Percentiles rank a stretch among this genome's conserved stretches.
phyloP scores from a whole-genome alignment of 37 sponge, comb jelly and placozoan species.

The Mnemiopsis leidyi region DNA sequence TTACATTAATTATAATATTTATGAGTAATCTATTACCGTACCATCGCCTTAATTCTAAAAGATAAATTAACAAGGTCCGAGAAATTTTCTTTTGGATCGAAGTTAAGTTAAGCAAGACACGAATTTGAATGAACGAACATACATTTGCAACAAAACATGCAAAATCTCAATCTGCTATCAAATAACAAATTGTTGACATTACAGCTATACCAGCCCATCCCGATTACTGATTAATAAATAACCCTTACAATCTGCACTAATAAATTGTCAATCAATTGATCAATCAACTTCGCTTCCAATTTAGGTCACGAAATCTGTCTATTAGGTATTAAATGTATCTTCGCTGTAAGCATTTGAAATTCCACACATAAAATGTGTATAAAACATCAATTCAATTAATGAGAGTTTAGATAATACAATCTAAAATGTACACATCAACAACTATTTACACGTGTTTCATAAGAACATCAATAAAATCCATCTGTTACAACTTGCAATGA shows the following conservation, averaged over 20 bases:
- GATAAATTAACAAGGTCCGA: too few species aligned
- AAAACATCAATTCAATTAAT: slow-evolving; percentile 9
- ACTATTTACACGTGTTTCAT: not conserved
- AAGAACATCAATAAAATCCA: slow-evolving; percentile 11
- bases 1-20: too few species aligned
- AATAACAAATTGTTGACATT: too few species aligned
- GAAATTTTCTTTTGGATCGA: too few species aligned
- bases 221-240: not conserved
- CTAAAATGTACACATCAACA: not conserved
- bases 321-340: not conserved
- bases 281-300: not conserved
- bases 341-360: not conserved
- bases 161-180: not conserved
- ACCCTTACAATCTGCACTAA: too few species aligned
- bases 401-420: not conserved
- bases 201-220: not conserved
- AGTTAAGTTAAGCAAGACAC: too few species aligned
- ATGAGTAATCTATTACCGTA: too few species aligned
- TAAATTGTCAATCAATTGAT: not conserved
- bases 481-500: not conserved
- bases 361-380: not conserved
- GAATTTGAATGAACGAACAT: not conserved
- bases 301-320: not conserved
- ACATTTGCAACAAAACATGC: not conserved
- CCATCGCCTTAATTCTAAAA: too few species aligned